Evolutionary conservation across 2,113 vertebrate genomes (phyloP).

Genomic region (Rhinopithecus roxellana): DNA sequence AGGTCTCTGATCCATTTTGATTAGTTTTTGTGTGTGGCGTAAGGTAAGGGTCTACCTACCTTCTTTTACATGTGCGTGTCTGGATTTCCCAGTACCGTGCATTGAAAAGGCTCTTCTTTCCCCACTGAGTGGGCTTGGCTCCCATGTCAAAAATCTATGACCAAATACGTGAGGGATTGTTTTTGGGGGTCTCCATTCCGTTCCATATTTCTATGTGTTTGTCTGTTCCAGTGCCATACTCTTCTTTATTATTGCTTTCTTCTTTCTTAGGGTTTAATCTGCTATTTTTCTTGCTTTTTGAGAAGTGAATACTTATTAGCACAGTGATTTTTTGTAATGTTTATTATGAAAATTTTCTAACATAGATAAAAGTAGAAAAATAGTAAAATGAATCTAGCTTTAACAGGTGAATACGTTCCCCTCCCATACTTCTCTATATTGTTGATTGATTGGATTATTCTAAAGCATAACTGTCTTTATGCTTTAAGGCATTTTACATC

Average conservation of each 20-base stretch:
- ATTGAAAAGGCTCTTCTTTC: neutral
- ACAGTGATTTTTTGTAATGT: neutral
- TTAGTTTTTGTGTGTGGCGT: neutral
- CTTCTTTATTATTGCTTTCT: neutral
- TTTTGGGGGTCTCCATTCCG: neutral
- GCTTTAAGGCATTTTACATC: neutral
- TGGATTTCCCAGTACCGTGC: neutral
- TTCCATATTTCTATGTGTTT: neutral
- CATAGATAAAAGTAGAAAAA: neutral
- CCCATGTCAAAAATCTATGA: neutral
- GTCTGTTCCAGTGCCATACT: neutral
- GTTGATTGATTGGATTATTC: neutral
- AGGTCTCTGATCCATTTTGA: neutral
- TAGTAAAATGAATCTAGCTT: neutral
- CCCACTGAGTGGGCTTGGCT: neutral
- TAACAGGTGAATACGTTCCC: neutral
- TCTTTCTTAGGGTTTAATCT: neutral
- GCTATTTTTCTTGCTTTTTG: neutral
- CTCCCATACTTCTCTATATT: neutral
- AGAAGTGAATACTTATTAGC: neutral
- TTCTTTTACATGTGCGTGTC: neutral
- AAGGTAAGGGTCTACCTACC: neutral
- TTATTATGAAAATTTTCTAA: neutral
- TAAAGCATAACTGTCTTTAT: neutral
- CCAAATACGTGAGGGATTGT: neutral